Evolutionary conservation across 2,797 vertebrate genomes (phyloP).

Genomic region (Eurystomus glaucurus): DNA sequence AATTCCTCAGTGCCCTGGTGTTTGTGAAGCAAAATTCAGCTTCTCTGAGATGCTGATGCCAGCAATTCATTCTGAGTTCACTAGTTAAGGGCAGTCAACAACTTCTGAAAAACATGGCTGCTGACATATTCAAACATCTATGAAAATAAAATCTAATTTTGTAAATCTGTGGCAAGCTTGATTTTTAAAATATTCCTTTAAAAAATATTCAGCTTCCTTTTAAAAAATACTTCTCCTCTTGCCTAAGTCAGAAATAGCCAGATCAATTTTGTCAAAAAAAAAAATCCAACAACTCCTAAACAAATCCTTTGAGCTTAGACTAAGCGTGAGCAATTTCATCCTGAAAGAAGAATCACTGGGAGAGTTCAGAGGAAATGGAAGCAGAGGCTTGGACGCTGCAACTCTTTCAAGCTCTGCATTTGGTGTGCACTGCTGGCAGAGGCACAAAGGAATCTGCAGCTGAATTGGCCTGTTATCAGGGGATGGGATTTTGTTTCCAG

Average conservation of each 20-base stretch:
- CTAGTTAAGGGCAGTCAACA: neutral
- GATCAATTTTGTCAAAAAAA: neutral
- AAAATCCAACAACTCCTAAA: conserved; percentile 10
- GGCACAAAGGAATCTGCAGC: conserved; percentile 45
- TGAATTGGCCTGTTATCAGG: conserved; percentile 35
- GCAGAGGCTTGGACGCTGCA: neutral
- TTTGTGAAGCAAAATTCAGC: neutral
- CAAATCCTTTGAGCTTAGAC: conserved; percentile 42
- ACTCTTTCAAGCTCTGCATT: conserved; percentile 37
- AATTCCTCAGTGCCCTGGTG: neutral
- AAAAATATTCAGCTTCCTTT: neutral
- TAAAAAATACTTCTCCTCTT: neutral
- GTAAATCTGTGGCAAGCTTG: neutral
- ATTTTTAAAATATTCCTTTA: neutral
- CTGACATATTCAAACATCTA: neutral
- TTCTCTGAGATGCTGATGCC: neutral
- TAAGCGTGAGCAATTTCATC: conserved; percentile 48
- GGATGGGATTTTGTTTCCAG: conserved; percentile 37
- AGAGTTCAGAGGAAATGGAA: conserved; percentile 56
- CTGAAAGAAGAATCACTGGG: conserved; percentile 40
- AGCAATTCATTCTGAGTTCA: neutral
- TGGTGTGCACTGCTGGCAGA: neutral
- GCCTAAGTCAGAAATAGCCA: neutral
- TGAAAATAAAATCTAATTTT: neutral
- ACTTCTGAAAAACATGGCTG: neutral